Evolutionary conservation across 1,140 invertebrate genomes (phyloP), one percentile per base, ranked within the genome.

Genomic region (Procambarus virginalis): DNA sequence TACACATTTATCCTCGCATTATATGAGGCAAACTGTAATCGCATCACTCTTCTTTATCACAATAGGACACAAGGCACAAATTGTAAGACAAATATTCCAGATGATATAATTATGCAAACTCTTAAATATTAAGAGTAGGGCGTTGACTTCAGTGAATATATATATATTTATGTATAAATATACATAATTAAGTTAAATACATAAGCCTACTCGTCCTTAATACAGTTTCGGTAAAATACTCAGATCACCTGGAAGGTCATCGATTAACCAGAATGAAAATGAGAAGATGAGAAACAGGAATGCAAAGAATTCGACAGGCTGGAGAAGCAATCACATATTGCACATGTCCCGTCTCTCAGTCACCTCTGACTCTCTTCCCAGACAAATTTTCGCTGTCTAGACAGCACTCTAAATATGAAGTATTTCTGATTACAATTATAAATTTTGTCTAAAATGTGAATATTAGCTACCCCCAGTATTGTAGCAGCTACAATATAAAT

Each of bases 251-350:
- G 4, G 51, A 3, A 55, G 51, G 51, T 5, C 12, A 12, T 55
- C 12, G 51, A 8, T 55, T 12, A 5, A 9, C 6, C 4, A 64
- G 1, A 64, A 64, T 20, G 12, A 64, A 20, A 17, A 64, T 20
- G 20, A 17, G 60, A 20, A 55, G 12, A 49, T 12, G 45, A 77
- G 22, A 49, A 22, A 14, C 45, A 55, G 78, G 34, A 73, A 73
- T 73, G 68, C 20, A 22, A 73, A 20, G 68, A 73, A 73, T 73
- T 34, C 22, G n/a, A 34, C 68, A 9, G 68, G 34, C 68, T 73
- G 68, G 68, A 73, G 68, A 73, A 73, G 68, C n/a, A 73, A 73
- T 73, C 22, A 73, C 68, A 73, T 20, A 58, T 34, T 34, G 34
- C 34, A 34, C 34, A 34, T 34, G 34, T 20, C 68, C 6, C 34